Percentiles rank a stretch among this genome's conserved stretches.
phyloP scores from a whole-genome alignment of 2,797 vertebrate species.

The Microhierax caerulescens region DNA sequence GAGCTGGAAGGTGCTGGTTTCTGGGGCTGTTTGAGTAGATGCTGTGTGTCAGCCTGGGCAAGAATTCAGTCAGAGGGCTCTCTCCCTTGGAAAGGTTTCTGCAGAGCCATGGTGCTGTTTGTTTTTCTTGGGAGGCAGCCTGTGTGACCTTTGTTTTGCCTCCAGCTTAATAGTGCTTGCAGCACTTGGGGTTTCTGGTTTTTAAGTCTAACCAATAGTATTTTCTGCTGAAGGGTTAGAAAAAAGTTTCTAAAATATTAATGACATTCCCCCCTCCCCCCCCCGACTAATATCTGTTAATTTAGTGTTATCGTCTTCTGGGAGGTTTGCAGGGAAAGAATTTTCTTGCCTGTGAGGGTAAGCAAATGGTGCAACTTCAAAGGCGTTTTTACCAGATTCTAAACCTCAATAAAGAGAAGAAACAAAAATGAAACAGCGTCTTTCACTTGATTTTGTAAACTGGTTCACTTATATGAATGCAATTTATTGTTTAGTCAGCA shows the following conservation, averaged over 20 bases:
- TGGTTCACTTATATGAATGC: constrained; percentile 71
- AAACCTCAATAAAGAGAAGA: constrained; percentile 59
- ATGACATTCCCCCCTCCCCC: background rate
- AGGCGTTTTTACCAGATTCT: constrained; percentile 72
- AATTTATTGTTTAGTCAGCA: background rate
- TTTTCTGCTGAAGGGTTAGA: background rate
- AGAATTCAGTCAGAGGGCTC: background rate
- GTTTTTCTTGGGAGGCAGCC: constrained; percentile 21
- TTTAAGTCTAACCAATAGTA: background rate
- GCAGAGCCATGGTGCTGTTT: background rate
- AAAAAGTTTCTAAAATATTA: constrained; percentile 10
- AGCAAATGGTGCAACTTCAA: constrained; percentile 67
- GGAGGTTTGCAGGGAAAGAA: background rate
- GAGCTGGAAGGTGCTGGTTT: background rate
- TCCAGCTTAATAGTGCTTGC: background rate
- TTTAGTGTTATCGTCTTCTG: background rate
- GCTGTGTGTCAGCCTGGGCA: background rate
- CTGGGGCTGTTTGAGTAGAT: background rate
- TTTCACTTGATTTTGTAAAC: constrained; percentile 5
- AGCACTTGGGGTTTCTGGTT: background rate
- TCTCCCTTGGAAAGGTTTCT: background rate
- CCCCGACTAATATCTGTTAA: background rate
- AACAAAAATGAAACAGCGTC: constrained; percentile 61
- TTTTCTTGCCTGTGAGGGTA: background rate
- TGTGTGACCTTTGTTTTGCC: constrained; percentile 8